Percentiles rank a stretch among this genome's conserved stretches.
phyloP scores from a whole-genome alignment of 1,140 invertebrate species.

The Aphelenchoides avenae region DNA sequence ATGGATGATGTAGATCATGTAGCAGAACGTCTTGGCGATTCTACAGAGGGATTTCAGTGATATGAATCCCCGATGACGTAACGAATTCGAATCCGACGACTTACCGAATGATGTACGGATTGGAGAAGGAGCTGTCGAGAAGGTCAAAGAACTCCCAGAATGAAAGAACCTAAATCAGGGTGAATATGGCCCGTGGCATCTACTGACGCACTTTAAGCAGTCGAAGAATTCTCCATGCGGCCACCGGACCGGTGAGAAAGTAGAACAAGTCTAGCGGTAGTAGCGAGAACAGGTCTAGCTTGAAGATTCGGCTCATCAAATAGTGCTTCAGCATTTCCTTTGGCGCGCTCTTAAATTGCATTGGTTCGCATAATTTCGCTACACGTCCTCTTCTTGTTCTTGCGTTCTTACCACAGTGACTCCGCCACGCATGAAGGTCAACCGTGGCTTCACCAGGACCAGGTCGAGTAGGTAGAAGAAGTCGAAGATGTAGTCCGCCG shows the following conservation, averaged over 20 bases:
- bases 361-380: no score
- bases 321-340: conserved; percentile 72
- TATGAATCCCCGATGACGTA: neutral
- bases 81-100: no score
- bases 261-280: conserved; percentile 78
- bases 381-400: no score
- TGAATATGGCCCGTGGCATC: neutral
- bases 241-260: conserved; percentile 66
- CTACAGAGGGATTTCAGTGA: conserved; percentile 65
- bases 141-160: conserved; percentile 86
- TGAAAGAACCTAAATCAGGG: conserved; percentile 72
- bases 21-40: conserved; percentile 76
- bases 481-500: conserved; percentile 75
- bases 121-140: conserved; percentile 71
- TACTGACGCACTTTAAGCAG: conserved; percentile 71
- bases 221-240: conserved; percentile 73
- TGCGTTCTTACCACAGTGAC: conserved; percentile 65
- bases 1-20: conserved; percentile 92
- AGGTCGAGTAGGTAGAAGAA: conserved; percentile 79
- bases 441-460: conserved; percentile 71
- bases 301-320: conserved; percentile 70
- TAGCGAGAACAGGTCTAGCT: conserved; percentile 76
- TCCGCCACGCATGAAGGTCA: conserved; percentile 61
- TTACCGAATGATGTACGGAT: conserved; percentile 64
- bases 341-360: conserved; percentile 66